These are phyloP conservation scores for Botrylloides violaceus DNA, from an alignment of 23 tunicate species.

Conservation along the genomic window DNA sequence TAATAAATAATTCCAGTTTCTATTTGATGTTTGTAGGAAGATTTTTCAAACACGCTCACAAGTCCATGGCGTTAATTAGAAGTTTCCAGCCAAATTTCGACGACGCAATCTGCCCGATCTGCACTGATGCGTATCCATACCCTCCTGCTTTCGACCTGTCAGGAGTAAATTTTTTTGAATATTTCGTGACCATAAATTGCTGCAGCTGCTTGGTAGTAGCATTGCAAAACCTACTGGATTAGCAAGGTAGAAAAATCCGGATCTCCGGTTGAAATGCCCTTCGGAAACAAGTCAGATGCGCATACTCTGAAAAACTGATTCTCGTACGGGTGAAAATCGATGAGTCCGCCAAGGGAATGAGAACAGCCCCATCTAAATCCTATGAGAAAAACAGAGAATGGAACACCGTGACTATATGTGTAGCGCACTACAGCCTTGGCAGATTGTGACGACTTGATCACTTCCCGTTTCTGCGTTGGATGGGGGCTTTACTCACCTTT, in stretches of 20 bases:
- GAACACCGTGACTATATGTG: too few species aligned
- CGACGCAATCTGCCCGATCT: slow-evolving; percentile 70
- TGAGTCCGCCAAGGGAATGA: slow-evolving; percentile 53
- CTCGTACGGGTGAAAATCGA: slow-evolving; percentile 40
- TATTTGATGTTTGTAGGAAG: not conserved
- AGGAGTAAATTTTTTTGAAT: not conserved
- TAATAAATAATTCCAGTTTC: too few species aligned
- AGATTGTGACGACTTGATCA: not conserved
- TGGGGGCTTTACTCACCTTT: slow-evolving; percentile 50
- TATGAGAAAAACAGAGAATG: not conserved
- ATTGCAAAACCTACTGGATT: slow-evolving; percentile 23
- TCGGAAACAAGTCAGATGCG: slow-evolving; percentile 53
- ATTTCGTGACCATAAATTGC: not conserved
- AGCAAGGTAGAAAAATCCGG: slow-evolving; percentile 32
- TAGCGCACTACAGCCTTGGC: too few species aligned
- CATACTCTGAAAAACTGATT: slow-evolving; percentile 52
- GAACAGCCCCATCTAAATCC: slow-evolving; percentile 81
- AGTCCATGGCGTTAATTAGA: slow-evolving; percentile 51
- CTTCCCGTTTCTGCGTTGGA: not conserved
- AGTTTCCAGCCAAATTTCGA: slow-evolving; percentile 51
- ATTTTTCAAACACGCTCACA: slow-evolving; percentile 18
- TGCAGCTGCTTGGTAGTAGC: not conserved
- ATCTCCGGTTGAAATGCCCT: slow-evolving; percentile 68
- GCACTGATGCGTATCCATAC: slow-evolving; percentile 48
- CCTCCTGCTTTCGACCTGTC: slow-evolving; percentile 64